Evolutionary conservation across 2,797 vertebrate species (phyloP), one percentile per base, ranked within the genome.

Genomic region (Chlorospingus semifuscus): DNA sequence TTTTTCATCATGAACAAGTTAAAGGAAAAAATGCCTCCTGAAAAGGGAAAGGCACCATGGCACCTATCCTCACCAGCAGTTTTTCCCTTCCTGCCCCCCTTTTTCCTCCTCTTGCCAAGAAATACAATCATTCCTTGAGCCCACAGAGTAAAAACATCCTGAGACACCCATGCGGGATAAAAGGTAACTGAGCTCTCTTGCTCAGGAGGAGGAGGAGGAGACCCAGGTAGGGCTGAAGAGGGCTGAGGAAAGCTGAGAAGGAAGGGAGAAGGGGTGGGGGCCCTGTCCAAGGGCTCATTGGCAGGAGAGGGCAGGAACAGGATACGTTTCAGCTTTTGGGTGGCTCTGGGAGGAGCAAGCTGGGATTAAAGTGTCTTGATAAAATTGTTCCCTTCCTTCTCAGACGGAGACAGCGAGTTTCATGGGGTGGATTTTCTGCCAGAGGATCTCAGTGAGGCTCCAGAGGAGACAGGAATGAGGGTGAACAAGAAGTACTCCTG

Each of bases 401-500:
- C 97, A 98, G 98, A 97, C 23, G 8, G 96, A 76, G 97, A 94
- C 87, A 84, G 95, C 39, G 93, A 97, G 60, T 97, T 97, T 96
- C 95, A 97, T 92, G 97, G 96, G 88, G 97, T 97, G 94, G 94
- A 97, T 97, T 97, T 97, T 91, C 96, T 97, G 97, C 96, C 97
- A 77, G 97, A 95, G 70, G 96, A 97, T 71, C 66, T 94, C 69
- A 83, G 71, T n/a, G 93, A 95, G 50, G 89, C 75, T 87, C 88
- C 66, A 3, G 91, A 72, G 53, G 78, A 95, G 91, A 78, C 65
- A 69, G 96, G 83, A 47, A 99, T 99, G 99, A 98, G 96, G 95
- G 96, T 97, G 91, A 98, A 94, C 75, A 98, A 99, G 66, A 97
- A 97, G 86, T 99, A 99, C 93, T 98, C 98, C 65, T 98, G 98